A percentile compares a stretch with the other conserved stretches of the same genome.
These are phyloP conservation scores for Drosophila cyrtoloma DNA, from an alignment of 2,888 invertebrate genomes.

Conservation along the genomic window DNA sequence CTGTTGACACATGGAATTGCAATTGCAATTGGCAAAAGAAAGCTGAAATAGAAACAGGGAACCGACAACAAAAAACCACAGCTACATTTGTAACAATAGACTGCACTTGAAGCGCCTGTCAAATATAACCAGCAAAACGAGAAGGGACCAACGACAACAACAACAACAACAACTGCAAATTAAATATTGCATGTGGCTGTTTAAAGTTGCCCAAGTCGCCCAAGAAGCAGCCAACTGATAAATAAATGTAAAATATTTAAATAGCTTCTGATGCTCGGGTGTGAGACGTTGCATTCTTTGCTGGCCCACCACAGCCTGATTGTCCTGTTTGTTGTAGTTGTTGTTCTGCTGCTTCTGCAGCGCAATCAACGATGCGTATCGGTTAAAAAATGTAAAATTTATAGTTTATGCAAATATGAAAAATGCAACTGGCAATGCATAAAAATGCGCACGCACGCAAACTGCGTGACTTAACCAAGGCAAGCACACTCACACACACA, in stretches of 20 bases:
- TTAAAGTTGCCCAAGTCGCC: slow-evolving; percentile 53
- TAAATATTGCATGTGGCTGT: slow-evolving; percentile 61
- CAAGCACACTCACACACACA: slow-evolving; percentile 36
- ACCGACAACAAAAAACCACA: slow-evolving; percentile 7
- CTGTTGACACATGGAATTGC: slow-evolving; percentile 75
- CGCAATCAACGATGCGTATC: slow-evolving; percentile 81
- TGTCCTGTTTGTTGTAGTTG: slow-evolving; percentile 32
- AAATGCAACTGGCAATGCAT: slow-evolving; percentile 81
- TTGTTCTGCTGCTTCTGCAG: slow-evolving; percentile 43
- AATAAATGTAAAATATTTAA: slow-evolving; percentile 75
- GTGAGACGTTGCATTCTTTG: slow-evolving; percentile 50
- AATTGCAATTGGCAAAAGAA: slow-evolving; percentile 56
- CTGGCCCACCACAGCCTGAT: slow-evolving; percentile 31
- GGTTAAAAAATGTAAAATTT: slow-evolving; percentile 81
- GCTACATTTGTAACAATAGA: slow-evolving; percentile 49
- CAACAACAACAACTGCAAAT: slow-evolving; percentile 32
- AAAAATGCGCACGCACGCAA: slow-evolving; percentile 82
- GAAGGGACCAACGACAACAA: not conserved
- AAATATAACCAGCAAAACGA: slow-evolving; percentile 25
- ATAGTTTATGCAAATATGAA: slow-evolving; percentile 82
- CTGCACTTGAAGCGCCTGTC: slow-evolving; percentile 53
- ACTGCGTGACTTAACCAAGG: slow-evolving; percentile 72
- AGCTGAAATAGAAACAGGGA: slow-evolving; percentile 8
- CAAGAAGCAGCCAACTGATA: slow-evolving; percentile 42
- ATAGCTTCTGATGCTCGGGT: slow-evolving; percentile 56